Conservation (phyloP, 2,888 invertebrate species). For the Augiades crinisus region DNA sequence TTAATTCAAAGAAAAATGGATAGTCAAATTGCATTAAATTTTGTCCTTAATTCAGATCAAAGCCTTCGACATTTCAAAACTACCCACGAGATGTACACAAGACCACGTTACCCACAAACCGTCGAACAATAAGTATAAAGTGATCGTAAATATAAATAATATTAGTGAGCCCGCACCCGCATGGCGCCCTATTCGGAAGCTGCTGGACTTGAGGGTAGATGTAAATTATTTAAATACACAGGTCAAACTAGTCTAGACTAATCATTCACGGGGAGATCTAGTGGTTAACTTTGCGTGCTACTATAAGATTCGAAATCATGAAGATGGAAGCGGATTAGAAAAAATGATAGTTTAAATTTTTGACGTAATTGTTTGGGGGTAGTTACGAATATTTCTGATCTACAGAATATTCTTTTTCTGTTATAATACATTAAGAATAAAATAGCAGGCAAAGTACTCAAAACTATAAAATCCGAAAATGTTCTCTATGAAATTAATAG, state of each 20-base stretch:
- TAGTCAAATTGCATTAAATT: too few relatives aligned
- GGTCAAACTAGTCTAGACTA: conserved; percentile 8
- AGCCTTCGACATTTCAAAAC: too few relatives aligned
- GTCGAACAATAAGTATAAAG: conserved; percentile 17
- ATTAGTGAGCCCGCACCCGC: conserved; percentile 38
- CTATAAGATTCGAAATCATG: too few relatives aligned
- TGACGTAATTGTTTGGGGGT: too few relatives aligned
- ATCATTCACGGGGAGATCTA: conserved; percentile 18
- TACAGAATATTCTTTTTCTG: too few relatives aligned
- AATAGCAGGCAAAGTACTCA: conserved; percentile 17
- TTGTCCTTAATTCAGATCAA: too few relatives aligned
- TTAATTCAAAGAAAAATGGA: too few relatives aligned
- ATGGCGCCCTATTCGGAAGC: conserved; percentile 36
- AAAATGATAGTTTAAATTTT: too few relatives aligned
- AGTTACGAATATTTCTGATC: too few relatives aligned
- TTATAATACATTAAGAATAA: too few relatives aligned
- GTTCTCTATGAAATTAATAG: conserved; percentile 9
- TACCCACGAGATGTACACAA: conserved; percentile 9
- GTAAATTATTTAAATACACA: conserved; percentile 1
- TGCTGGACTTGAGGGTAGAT: conserved; percentile 31
- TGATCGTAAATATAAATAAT: conserved; percentile 20
- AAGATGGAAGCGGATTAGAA: too few relatives aligned
- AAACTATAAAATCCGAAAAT: conserved; percentile 14
- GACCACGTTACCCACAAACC: conserved; percentile 3
- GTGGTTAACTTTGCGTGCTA: too few relatives aligned